Conservation (phyloP, 2,113 vertebrate genomes). For the Alethe diademata region DNA sequence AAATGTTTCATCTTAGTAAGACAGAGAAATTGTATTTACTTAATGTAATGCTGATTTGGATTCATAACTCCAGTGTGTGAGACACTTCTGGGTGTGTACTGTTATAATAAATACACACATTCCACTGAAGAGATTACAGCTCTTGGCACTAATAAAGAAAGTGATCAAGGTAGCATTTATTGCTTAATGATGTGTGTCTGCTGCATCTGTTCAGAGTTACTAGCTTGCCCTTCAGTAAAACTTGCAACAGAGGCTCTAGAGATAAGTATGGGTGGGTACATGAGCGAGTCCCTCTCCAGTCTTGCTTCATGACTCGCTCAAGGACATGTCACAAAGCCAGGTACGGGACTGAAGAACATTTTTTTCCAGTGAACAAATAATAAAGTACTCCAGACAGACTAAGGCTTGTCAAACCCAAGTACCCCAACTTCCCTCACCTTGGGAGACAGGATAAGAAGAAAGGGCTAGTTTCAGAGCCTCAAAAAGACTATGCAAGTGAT, state of each 20-base stretch:
- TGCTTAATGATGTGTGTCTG: background rate
- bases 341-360: background rate
- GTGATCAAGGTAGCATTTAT: background rate
- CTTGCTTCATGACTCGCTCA: background rate
- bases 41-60: background rate
- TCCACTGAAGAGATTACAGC: background rate
- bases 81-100: constrained; percentile 14
- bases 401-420: background rate
- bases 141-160: background rate
- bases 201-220: background rate
- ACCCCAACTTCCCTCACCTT: background rate
- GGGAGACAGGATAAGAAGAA: background rate
- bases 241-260: background rate
- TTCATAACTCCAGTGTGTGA: background rate
- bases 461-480: background rate
- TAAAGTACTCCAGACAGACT: background rate
- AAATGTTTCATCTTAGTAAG: background rate
- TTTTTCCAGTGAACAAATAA: background rate
- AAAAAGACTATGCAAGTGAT: background rate
- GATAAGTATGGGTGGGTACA: background rate
- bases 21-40: background rate
- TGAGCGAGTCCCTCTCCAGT: background rate
- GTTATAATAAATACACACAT: background rate
- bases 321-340: rapidly evolving
- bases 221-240: background rate